A percentile compares a stretch with the other conserved stretches of the same genome.
phyloP scores from a whole-genome alignment of 2,888 invertebrate species.

The Antitype chi region DNA sequence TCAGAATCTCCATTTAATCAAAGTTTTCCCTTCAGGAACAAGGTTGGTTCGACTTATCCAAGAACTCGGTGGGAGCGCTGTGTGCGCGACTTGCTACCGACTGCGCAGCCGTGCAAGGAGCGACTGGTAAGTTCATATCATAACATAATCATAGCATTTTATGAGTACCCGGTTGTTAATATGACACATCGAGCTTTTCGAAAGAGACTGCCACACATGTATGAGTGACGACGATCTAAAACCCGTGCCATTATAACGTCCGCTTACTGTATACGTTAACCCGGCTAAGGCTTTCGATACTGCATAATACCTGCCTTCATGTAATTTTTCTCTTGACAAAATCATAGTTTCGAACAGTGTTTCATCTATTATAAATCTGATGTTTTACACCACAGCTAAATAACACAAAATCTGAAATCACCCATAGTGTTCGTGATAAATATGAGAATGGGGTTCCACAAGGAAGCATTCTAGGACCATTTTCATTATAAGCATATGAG shows the following conservation, averaged over 20 bases:
- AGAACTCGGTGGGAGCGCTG: constrained; percentile 91
- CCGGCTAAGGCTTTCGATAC: neutral
- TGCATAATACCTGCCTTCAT: neutral
- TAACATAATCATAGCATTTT: neutral
- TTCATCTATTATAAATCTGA: neutral
- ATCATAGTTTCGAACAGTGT: neutral
- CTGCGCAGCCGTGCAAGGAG: constrained; percentile 92
- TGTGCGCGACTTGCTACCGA: constrained; percentile 92
- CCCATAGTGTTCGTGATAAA: neutral
- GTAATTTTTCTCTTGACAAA: neutral
- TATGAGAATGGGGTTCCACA: neutral
- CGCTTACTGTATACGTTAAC: neutral
- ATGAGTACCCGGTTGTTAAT: neutral
- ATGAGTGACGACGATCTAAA: neutral
- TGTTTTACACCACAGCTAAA: neutral
- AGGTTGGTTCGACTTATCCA: constrained; percentile 91
- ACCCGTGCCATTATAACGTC: neutral
- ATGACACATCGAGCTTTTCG: too few relatives aligned
- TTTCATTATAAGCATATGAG: neutral
- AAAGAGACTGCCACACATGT: neutral
- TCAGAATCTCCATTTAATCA: neutral
- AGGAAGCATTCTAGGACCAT: neutral
- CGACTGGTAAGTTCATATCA: constrained; percentile 85
- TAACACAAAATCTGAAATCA: neutral
- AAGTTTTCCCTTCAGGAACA: constrained; percentile 86